Evolutionary conservation across 2,888 invertebrate species (phyloP), one percentile per base, ranked within the genome.

Genomic region (Stenotaenia linearis): DNA sequence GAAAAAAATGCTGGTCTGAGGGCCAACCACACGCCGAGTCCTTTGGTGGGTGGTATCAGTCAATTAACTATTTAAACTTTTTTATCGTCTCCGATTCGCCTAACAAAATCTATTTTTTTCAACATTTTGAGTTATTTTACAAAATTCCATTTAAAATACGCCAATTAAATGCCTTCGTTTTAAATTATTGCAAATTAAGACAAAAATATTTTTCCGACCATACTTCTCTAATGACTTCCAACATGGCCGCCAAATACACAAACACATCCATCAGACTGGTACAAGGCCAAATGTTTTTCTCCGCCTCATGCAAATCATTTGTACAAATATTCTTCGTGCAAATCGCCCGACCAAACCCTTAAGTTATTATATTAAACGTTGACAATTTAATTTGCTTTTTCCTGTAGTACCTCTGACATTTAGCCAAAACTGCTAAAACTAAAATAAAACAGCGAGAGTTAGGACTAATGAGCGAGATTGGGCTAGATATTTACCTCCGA

Each of bases 21-120:
- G 69, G 69, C 69, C 69, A 69, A 69, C 69, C 69, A 69, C 69
- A 69, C 69, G 69, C 69, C 69, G 69, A 69, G 69, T 7, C 50
- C 28, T 69, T 69, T 15, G 69, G 69, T 69, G 69, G 69, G 69
- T 69, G 69, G 69, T 69, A 69, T 69, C 69, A 25, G 25, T 69
- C 69, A 69, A 69, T 69, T 69, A 69, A 69, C 3, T 69, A 69
- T 69, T 69, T 69, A 69, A 25, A 28, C 3, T 69, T 28, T 69
- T 69, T 15, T 69, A 69, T 28, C 69, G 25, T n/a, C 69, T 28
- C 12, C 69, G 25, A 69, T 69, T 69, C 69, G 69, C n/a, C 5
- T 1, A 28, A 0, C 15, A 69, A 69, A 69, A 69, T 69, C n/a
- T 25, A 28, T 69, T 69, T 25, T 69, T 69, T 69, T 28, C 3